phyloP scores from a whole-genome alignment of 2,797 vertebrate species.

The Synanceia verrucosa region DNA sequence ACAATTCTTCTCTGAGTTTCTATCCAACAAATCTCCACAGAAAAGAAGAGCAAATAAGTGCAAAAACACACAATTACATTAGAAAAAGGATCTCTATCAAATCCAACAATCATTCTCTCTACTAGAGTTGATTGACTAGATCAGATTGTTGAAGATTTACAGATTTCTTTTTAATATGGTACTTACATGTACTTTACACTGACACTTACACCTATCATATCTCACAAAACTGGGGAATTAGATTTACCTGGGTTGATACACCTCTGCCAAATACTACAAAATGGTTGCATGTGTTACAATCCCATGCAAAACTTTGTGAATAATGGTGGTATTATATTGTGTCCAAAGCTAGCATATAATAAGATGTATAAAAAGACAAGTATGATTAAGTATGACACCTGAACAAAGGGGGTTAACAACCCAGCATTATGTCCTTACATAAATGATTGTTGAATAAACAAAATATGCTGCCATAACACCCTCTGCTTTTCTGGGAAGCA shows the following conservation, averaged over 20 bases:
- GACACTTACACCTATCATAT: too few relatives aligned
- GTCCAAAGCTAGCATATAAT: background rate
- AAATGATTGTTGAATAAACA: background rate
- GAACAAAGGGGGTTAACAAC: background rate
- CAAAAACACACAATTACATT: slow-evolving; percentile 47
- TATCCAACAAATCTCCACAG: slow-evolving; percentile 1
- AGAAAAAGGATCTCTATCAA: slow-evolving; percentile 19
- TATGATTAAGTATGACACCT: background rate
- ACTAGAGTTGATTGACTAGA: too few relatives aligned
- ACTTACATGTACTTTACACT: too few relatives aligned
- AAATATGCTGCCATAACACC: background rate
- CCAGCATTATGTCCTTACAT: background rate
- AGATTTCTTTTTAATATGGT: slow-evolving; percentile 29
- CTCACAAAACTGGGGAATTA: background rate
- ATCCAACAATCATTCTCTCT: too few relatives aligned
- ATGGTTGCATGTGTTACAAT: background rate
- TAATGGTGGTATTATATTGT: background rate
- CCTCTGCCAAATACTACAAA: background rate
- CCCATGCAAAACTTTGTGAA: background rate
- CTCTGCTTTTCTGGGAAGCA: background rate
- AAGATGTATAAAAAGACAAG: background rate
- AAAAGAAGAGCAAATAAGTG: slow-evolving; percentile 42
- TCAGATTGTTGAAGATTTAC: slow-evolving; percentile 11
- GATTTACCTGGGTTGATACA: background rate
- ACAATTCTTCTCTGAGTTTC: slow-evolving; percentile 12